phyloP scores from a whole-genome alignment of 2,888 invertebrate genomes.

The Apantesis nais region DNA sequence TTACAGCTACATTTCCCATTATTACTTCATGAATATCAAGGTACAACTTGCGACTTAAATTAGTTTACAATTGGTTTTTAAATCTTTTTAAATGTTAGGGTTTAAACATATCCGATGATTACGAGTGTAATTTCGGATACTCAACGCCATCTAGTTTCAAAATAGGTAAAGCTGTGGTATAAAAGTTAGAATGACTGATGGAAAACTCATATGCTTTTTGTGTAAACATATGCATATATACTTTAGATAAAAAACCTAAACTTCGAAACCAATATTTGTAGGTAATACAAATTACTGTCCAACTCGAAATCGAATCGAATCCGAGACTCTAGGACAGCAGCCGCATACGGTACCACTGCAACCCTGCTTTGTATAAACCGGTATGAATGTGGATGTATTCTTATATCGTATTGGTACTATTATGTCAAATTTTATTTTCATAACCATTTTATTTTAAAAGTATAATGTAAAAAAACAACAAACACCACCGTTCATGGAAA shows the following conservation, averaged over 20 bases:
- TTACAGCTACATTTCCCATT: slow-evolving; percentile 63
- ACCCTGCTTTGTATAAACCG: slow-evolving; percentile 48
- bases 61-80: slow-evolving; percentile 71
- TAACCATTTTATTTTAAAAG: neutral
- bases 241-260: too few species aligned
- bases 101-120: slow-evolving; percentile 67
- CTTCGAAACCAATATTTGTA: too few species aligned
- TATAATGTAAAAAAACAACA: neutral
- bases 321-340: too few species aligned
- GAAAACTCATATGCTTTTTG: too few species aligned
- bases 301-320: too few species aligned
- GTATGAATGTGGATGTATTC: neutral
- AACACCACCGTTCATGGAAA: neutral
- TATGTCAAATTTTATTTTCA: neutral
- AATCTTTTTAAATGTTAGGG: slow-evolving; percentile 73
- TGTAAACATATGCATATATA: too few species aligned
- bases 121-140: slow-evolving; percentile 64
- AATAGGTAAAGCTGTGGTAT: too few species aligned
- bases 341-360: too few species aligned
- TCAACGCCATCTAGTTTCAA: too few species aligned
- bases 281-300: too few species aligned
- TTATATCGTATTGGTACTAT: slow-evolving; percentile 35
- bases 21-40: slow-evolving; percentile 75
- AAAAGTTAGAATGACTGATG: too few species aligned
- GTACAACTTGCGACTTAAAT: slow-evolving; percentile 76